Base-by-base conservation (phyloP, 2,797 vertebrate species). In the Clamator glandarius region DNA sequence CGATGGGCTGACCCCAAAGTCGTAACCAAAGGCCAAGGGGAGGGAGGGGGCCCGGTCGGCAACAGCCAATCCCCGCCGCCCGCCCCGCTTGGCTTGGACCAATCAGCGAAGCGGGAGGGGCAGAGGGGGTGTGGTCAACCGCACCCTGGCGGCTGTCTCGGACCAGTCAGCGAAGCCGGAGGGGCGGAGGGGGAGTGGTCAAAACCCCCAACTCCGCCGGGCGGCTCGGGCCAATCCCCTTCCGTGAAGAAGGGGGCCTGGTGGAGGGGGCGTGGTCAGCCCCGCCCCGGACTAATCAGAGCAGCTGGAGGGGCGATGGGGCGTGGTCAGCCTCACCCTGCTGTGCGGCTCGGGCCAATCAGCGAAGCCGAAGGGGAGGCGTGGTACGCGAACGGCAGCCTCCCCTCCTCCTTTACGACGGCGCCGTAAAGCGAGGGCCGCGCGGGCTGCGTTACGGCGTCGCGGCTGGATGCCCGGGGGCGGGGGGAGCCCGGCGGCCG, bases 401-500 rank as follows among this genome's bases (percentile, higher is more conserved):
- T n/a, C n/a, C n/a, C n/a, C n/a, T n/a, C n/a, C n/a, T n/a, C n/a
- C 4, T 46, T 72, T 72, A 54, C 93, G 87, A 55, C 87, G 19
- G 59, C 9, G 75, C 57, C 79, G 93, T 76, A 90, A 92, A 92
- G 46, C 28, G 76, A 23, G 9, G 25, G 41, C 39, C 20, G 39
- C 26, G 51, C 31, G 19, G 11, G 44, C 41, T 39, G 68, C 17
- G 31, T 69, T 24, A 16, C 41, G 55, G 55, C 25, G 28, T 19
- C 11, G 41, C 73, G 29, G 57, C 24, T n/a, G 48, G 46, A 33
- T 42, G 42, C 42, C 42, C 29, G 69, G 93, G 31, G 91, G 87
- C 33, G 88, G 93, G 33, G 74, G 81, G 18, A 96, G 92, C 62
- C 95, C 91, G 81, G 87, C 75, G 29, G 93, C 87, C 57, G 87